These are phyloP conservation scores for Acrobasis suavella DNA, from an alignment of 2,888 invertebrate species.

Conservation along the genomic window DNA sequence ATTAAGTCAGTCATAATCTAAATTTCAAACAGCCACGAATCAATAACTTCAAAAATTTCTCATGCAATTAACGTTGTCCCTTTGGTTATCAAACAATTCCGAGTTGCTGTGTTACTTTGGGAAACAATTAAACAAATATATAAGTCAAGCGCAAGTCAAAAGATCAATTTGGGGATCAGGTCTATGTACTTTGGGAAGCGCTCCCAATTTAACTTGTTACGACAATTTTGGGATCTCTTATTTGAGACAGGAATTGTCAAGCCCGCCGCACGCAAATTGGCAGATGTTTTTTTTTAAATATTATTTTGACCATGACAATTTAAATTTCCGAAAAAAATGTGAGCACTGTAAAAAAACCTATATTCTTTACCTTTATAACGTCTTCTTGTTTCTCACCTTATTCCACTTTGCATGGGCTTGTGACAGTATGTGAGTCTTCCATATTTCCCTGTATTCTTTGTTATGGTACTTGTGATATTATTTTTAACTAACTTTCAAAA, in stretches of 20 bases:
- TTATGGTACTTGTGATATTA: too few relatives aligned
- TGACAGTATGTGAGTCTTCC: too few relatives aligned
- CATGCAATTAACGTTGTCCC: background rate
- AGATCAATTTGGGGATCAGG: slow-evolving; percentile 25
- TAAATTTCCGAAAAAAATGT: too few relatives aligned
- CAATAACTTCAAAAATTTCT: background rate
- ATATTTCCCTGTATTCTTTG: too few relatives aligned
- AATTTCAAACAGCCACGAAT: background rate
- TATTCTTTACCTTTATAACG: too few relatives aligned
- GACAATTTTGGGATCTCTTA: background rate
- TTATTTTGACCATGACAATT: too few relatives aligned
- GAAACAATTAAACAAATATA: slow-evolving; percentile 21
- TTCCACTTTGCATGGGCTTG: too few relatives aligned
- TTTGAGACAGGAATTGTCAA: background rate
- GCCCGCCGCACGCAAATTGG: too few relatives aligned
- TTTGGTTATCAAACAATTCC: slow-evolving; percentile 3
- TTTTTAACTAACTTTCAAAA: too few relatives aligned
- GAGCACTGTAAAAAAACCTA: too few relatives aligned
- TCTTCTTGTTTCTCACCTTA: too few relatives aligned
- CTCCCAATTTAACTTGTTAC: slow-evolving; percentile 1
- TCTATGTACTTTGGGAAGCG: slow-evolving; percentile 22
- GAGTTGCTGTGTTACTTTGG: slow-evolving; percentile 13
- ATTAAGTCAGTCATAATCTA: background rate
- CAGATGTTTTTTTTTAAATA: too few relatives aligned
- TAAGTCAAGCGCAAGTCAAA: slow-evolving; percentile 21